Evolutionary conservation across 1,140 invertebrate species (phyloP).

Genomic region (Holcopasites calliopsidis): DNA sequence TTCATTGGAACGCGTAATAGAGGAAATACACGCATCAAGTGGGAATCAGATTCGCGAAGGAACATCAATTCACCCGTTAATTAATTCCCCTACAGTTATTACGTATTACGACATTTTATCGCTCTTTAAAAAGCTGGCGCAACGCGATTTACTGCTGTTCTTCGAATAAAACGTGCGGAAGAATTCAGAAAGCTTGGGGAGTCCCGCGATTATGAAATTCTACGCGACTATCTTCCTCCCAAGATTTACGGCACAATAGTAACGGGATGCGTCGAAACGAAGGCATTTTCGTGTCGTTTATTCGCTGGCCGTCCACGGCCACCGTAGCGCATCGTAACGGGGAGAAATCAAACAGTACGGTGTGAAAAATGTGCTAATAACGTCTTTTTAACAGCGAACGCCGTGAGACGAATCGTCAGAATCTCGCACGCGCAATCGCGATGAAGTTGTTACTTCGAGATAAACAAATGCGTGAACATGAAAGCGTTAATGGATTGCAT

Average conservation of each 20-base stretch:
- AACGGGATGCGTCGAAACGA: neutral
- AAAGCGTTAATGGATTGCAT: too few relatives aligned
- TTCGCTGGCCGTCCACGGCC: too few relatives aligned
- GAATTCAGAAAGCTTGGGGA: neutral
- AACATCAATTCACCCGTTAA: slow-evolving; percentile 13
- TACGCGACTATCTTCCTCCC: neutral
- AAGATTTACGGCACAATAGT: slow-evolving; percentile 7
- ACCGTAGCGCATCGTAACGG: neutral
- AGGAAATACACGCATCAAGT: neutral
- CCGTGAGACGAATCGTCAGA: neutral
- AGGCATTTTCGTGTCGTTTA: neutral
- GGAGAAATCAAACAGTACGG: neutral
- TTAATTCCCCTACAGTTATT: slow-evolving; percentile 25
- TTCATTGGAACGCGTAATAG: neutral
- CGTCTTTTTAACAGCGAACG: neutral
- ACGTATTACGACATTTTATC: slow-evolving; percentile 20
- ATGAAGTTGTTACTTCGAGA: slow-evolving; percentile 7
- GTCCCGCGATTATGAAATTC: slow-evolving; percentile 20
- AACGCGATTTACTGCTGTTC: slow-evolving; percentile 14
- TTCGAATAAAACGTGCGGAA: slow-evolving; percentile 11
- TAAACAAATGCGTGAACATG: neutral
- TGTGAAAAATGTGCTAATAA: neutral
- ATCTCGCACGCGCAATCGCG: neutral
- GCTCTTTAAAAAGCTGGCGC: neutral
- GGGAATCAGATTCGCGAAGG: slow-evolving; percentile 2